These are phyloP conservation scores for Pentalonia nigronervosa DNA, from an alignment of 1,140 invertebrate species.

Conservation along the genomic window DNA sequence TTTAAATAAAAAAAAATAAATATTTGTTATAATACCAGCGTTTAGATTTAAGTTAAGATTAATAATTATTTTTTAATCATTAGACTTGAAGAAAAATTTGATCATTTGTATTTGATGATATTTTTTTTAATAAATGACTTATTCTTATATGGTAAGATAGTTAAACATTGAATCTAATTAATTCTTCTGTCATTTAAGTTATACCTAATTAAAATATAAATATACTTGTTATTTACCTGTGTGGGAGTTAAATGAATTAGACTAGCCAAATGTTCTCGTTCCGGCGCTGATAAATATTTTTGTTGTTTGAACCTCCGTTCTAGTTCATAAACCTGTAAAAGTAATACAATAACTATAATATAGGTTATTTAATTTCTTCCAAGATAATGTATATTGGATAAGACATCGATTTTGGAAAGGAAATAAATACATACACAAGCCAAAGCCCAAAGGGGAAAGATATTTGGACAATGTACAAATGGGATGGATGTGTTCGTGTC, in stretches of 20 bases:
- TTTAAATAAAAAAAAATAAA: neutral
- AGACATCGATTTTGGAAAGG: constrained; percentile 22
- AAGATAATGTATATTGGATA: neutral
- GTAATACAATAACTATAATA: constrained; percentile 38
- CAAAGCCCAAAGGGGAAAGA: neutral
- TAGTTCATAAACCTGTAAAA: constrained; percentile 89
- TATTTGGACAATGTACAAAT: constrained; percentile 49
- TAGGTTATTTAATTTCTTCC: neutral
- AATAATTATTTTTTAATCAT: neutral
- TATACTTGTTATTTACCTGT: constrained; percentile 76
- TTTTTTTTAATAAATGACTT: neutral
- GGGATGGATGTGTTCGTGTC: constrained; percentile 52
- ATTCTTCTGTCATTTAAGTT: neutral
- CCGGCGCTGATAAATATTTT: constrained; percentile 95
- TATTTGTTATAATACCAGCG: too few species aligned
- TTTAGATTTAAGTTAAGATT: neutral
- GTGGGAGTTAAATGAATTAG: constrained; percentile 93
- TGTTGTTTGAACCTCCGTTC: constrained; percentile 95
- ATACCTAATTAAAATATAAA: neutral
- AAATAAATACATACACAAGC: neutral
- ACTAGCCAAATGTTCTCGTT: constrained; percentile 93
- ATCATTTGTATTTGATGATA: neutral
- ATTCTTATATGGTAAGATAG: neutral
- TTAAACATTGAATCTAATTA: neutral
- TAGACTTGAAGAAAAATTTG: neutral